Evolutionary conservation across 2,113 vertebrate genomes (phyloP).

Genomic region (Prolemur simus): DNA sequence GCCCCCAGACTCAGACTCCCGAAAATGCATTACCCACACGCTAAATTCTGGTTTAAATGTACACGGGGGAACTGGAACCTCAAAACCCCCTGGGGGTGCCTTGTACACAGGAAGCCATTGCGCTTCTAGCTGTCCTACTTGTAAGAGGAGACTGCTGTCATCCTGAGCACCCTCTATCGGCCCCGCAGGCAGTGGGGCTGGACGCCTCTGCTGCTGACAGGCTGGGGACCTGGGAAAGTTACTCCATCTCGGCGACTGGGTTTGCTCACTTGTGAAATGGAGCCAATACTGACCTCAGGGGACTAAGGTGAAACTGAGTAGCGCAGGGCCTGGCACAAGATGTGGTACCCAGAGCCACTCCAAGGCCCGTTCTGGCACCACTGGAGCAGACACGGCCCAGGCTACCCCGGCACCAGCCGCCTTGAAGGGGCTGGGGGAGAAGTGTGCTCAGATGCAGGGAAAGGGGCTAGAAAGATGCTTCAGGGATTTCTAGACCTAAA

Average conservation of each 20-base stretch:
- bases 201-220: not conserved
- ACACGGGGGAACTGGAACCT: not conserved
- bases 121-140: not conserved
- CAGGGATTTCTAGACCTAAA: not conserved
- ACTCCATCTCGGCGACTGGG: not conserved
- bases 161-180: rapidly evolving
- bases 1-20: not conserved
- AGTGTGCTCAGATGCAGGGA: not conserved
- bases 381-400: rapidly evolving
- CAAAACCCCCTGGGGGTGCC: not conserved
- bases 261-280: not conserved
- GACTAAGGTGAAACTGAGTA: too few relatives aligned
- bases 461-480: not conserved
- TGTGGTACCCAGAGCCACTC: not conserved
- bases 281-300: not conserved
- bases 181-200: not conserved
- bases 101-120: not conserved
- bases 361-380: not conserved
- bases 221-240: not conserved
- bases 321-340: rapidly evolving
- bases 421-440: not conserved
- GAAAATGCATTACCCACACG: rapidly evolving
- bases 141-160: not conserved
- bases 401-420: not conserved
- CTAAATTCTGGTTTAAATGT: not conserved